phyloP scores from a whole-genome alignment of 2,113 vertebrate species.

The Thunnus maccoyii region DNA sequence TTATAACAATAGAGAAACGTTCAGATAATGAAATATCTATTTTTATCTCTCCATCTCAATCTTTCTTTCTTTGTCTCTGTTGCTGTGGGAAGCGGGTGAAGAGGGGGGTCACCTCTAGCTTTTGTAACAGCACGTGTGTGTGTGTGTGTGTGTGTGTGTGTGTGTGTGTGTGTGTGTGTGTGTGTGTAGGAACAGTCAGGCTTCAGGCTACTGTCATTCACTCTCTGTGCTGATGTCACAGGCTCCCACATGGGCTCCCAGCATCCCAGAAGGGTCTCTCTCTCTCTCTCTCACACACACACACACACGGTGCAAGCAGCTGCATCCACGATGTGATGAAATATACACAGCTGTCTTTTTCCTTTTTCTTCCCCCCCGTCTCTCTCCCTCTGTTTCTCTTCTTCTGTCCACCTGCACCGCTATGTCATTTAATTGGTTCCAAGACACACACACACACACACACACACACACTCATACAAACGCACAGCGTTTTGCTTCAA shows the following conservation, averaged over 20 bases:
- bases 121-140: conserved; percentile 10
- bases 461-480: conserved; percentile 35
- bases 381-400: not conserved
- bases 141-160: conserved; percentile 19
- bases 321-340: conserved; percentile 37
- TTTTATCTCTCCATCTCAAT: conserved; percentile 11
- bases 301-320: conserved; percentile 17
- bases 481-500: conserved; percentile 57
- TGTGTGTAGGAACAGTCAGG: not conserved
- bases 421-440: conserved; percentile 60
- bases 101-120: conserved; percentile 7
- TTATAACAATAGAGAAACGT: not conserved
- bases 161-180: conserved; percentile 16
- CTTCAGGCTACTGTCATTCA: conserved; percentile 50
- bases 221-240: conserved; percentile 62
- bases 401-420: conserved; percentile 47
- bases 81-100: not conserved
- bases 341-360: conserved; percentile 45
- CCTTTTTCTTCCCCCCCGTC: not conserved
- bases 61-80: conserved; percentile 9
- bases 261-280: not conserved
- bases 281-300: not conserved
- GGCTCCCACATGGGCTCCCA: conserved; percentile 27
- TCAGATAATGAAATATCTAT: conserved; percentile 17
- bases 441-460: conserved; percentile 3